Conservation (phyloP, 2,113 vertebrate genomes). For the Apeltes quadracus region DNA sequence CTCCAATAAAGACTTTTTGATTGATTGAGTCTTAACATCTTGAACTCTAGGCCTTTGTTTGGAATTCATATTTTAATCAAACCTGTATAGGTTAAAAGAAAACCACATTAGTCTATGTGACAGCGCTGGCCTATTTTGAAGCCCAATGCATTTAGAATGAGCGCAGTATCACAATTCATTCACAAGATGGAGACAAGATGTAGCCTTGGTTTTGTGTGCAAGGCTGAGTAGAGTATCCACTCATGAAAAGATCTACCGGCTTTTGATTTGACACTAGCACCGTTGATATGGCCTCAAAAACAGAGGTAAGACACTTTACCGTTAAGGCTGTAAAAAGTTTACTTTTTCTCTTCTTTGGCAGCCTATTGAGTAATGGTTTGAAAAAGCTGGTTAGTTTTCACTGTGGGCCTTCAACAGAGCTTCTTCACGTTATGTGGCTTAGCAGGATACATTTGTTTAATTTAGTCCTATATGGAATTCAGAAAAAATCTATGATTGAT, state of each 20-base stretch:
- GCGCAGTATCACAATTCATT: not conserved
- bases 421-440: not conserved
- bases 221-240: not conserved
- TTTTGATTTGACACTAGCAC: not conserved
- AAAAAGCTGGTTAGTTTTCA: too few species aligned
- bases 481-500: too few species aligned
- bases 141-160: not conserved
- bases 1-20: not conserved
- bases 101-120: not conserved
- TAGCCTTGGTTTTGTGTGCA: not conserved
- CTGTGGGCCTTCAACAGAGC: not conserved
- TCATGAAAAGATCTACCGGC: not conserved
- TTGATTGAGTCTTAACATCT: not conserved
- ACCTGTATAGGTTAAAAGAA: not conserved
- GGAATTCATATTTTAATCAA: not conserved
- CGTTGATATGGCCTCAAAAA: too few species aligned
- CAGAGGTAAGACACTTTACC: too few species aligned
- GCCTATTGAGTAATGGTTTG: not conserved
- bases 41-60: not conserved
- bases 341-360: too few species aligned
- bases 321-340: too few species aligned
- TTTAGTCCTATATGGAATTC: too few species aligned
- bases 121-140: not conserved
- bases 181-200: not conserved
- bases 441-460: not conserved